Evolutionary conservation across 2,797 vertebrate species (phyloP).

Genomic region (Pampus argenteus): DNA sequence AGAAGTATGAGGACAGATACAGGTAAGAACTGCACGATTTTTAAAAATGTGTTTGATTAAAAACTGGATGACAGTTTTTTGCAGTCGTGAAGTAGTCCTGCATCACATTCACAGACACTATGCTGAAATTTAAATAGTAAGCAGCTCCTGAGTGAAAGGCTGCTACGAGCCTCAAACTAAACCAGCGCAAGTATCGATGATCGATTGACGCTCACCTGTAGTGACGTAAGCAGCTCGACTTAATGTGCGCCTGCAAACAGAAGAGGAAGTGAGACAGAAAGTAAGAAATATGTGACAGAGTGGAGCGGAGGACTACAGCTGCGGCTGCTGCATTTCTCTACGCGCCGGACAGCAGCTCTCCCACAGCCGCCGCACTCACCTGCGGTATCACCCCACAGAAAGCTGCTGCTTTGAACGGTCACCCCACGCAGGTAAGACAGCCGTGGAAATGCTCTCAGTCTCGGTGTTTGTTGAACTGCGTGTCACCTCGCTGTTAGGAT

Average conservation of each 20-base stretch:
- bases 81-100: not conserved
- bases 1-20: rapidly evolving
- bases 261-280: constrained; percentile 69
- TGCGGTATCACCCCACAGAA: not conserved
- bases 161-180: not conserved
- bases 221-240: constrained; percentile 60
- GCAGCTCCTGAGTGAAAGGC: not conserved
- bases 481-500: constrained; percentile 40
- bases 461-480: not conserved
- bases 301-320: constrained; percentile 30
- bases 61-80: not conserved
- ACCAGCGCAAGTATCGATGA: not conserved
- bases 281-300: constrained; percentile 44
- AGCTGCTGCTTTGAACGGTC: constrained; percentile 4
- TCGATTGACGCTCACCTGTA: constrained; percentile 76
- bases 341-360: constrained; percentile 7
- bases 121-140: not conserved
- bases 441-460: not conserved
- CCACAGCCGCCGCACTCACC: not conserved
- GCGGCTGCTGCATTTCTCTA: constrained; percentile 5
- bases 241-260: constrained; percentile 44
- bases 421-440: constrained; percentile 61
- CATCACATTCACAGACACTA: not conserved
- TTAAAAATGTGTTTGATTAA: not conserved
- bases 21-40: too few relatives aligned